Conservation (phyloP, 2,113 vertebrate species). For the Mesembrinibis cayennensis region DNA sequence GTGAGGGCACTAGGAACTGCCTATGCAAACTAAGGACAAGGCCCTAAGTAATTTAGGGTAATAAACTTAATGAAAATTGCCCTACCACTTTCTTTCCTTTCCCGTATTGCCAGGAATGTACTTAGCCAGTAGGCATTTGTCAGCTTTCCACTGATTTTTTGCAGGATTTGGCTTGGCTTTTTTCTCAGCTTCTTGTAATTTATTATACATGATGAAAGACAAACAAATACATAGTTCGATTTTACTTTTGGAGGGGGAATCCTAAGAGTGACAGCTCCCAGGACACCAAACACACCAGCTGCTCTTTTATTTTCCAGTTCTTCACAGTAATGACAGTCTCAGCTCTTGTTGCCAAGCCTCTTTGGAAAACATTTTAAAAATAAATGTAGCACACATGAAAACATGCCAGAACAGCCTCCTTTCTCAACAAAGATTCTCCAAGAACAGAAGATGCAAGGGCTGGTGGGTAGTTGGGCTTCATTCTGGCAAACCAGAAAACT, state of each 20-base stretch:
- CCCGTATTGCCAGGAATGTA: neutral
- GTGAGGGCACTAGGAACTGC: neutral
- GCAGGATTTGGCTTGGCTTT: neutral
- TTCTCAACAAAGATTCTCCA: neutral
- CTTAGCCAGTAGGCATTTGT: neutral
- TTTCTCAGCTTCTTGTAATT: constrained; percentile 32
- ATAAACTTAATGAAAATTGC: neutral
- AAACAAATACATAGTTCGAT: constrained; percentile 15
- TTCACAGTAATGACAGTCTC: constrained; percentile 6
- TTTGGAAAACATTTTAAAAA: constrained; percentile 33
- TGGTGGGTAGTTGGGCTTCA: neutral
- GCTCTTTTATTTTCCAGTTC: neutral
- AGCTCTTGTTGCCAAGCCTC: neutral
- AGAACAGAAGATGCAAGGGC: neutral
- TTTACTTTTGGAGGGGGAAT: constrained; percentile 37
- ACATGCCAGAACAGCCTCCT: constrained; percentile 2
- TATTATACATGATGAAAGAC: constrained; percentile 8
- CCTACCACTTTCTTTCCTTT: neutral
- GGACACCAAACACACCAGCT: constrained; percentile 30
- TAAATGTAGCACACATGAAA: constrained; percentile 1
- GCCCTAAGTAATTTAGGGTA: neutral
- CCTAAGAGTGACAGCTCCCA: constrained; percentile 1
- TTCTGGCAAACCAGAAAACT: neutral
- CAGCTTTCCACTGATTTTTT: neutral
- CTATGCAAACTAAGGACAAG: neutral